phyloP scores from a whole-genome alignment of 1,140 invertebrate genomes.

The Dolichoris vasculosae region DNA sequence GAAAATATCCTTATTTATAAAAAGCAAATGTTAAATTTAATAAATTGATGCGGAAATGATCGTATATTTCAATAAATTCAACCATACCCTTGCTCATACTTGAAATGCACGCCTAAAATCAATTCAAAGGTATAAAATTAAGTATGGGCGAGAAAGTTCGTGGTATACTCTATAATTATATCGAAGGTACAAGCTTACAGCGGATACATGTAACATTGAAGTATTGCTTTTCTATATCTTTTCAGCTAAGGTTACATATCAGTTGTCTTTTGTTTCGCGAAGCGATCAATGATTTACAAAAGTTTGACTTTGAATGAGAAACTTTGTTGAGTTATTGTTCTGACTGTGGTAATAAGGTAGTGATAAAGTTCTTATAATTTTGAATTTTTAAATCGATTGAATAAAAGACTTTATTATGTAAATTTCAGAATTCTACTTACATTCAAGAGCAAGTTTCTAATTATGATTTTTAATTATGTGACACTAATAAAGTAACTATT shows the following conservation, averaged over 20 bases:
- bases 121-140: neutral
- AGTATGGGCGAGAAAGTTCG: neutral
- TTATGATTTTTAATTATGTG: conserved; percentile 5
- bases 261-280: neutral
- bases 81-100: neutral
- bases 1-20: no score
- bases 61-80: neutral
- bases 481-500: no score
- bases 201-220: neutral
- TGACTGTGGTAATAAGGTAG: conserved; percentile 10
- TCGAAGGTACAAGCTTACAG: neutral
- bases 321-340: neutral
- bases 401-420: conserved; percentile 23
- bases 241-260: neutral
- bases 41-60: neutral
- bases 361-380: conserved; percentile 34
- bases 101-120: conserved; percentile 38
- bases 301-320: neutral
- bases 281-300: conserved; percentile 7
- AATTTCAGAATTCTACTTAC: neutral
- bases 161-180: conserved; percentile 3
- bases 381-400: neutral
- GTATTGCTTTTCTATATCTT: neutral
- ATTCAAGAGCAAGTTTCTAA: neutral
- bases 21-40: neutral